Conservation (phyloP, 2,797 vertebrate species). For the Crax fasciolata region DNA sequence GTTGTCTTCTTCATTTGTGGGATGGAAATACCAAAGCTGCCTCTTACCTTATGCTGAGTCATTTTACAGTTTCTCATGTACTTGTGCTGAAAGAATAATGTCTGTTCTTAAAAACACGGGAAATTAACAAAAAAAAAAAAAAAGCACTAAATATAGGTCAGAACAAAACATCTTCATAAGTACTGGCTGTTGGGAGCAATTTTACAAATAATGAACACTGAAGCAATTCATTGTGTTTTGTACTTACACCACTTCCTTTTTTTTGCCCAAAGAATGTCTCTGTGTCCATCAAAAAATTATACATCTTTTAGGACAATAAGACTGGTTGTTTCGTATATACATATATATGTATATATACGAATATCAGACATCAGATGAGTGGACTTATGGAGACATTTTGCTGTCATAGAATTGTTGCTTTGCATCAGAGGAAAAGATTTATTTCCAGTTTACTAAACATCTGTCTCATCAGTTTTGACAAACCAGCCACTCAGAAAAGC, state of each 20-base stretch:
- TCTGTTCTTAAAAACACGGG: not conserved
- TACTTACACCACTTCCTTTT: not conserved
- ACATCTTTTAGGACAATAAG: not conserved
- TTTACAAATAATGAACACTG: not conserved
- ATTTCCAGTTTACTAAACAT: not conserved
- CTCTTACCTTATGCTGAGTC: not conserved
- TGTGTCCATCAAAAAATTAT: not conserved
- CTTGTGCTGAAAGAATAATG: not conserved
- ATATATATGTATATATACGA: not conserved
- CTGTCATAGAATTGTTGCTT: not conserved
- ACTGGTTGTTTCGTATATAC: not conserved
- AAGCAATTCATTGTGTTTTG: not conserved
- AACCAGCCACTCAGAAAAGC: not conserved
- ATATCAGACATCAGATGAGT: not conserved
- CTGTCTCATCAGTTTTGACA: not conserved
- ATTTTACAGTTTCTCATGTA: not conserved
- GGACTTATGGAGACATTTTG: not conserved
- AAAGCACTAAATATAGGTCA: not conserved
- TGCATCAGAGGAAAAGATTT: conserved; percentile 3
- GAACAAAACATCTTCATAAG: not conserved
- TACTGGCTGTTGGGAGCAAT: not conserved
- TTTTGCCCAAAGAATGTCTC: not conserved
- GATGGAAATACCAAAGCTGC: not conserved
- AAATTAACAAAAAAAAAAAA: not conserved
- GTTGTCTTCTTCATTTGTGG: not conserved